phyloP scores from a whole-genome alignment of 2,888 invertebrate species.

The Drosophila koepferae region DNA sequence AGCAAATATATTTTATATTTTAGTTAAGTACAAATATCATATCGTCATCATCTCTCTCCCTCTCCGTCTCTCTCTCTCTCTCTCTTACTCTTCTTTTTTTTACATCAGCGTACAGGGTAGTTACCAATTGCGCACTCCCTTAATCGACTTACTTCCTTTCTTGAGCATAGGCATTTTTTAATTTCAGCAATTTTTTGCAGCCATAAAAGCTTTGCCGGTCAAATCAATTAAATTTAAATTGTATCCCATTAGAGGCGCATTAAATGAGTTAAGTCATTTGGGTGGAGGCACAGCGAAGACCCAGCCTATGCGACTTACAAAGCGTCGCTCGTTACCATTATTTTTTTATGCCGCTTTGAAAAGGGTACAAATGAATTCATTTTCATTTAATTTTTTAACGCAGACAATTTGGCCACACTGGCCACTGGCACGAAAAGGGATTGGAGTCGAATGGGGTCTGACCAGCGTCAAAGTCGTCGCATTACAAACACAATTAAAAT shows the following conservation, averaged over 20 bases:
- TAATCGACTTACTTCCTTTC: background rate
- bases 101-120: background rate
- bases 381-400: conserved; percentile 76
- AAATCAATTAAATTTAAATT: conserved; percentile 82
- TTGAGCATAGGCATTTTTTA: conserved; percentile 60
- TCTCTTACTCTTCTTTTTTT: background rate
- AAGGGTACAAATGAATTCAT: conserved; percentile 79
- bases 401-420: conserved; percentile 50
- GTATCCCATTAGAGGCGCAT: conserved; percentile 79
- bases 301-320: conserved; percentile 36
- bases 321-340: conserved; percentile 69
- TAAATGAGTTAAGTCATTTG: conserved; percentile 79
- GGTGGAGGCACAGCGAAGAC: background rate
- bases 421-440: conserved; percentile 1
- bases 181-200: conserved; percentile 68
- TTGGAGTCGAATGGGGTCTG: conserved; percentile 8
- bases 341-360: conserved; percentile 69
- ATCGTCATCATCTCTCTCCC: background rate
- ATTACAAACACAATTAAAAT: conserved; percentile 77
- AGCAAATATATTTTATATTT: too few relatives aligned
- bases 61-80: background rate
- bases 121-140: background rate
- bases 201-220: conserved; percentile 67
- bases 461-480: conserved; percentile 57
- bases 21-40: too few relatives aligned